A percentile compares a stretch with the other conserved stretches of the same genome.
phyloP scores from a whole-genome alignment of 2,113 vertebrate species.

The Natator depressus region DNA sequence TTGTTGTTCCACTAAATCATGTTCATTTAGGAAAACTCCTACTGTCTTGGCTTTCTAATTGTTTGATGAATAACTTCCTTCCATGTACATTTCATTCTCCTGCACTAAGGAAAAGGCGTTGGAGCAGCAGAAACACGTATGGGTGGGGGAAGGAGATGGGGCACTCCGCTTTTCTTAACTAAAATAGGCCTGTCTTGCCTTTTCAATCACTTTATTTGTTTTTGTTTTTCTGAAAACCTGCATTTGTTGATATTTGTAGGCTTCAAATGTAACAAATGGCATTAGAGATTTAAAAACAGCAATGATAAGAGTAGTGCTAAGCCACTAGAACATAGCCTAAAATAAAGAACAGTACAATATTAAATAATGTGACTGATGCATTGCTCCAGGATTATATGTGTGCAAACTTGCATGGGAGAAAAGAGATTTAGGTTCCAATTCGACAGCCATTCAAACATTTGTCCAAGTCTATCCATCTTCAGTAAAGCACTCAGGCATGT shows the following conservation, averaged over 20 bases:
- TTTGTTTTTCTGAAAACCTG: conserved; percentile 5
- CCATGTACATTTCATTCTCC: conserved; percentile 26
- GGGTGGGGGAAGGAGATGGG: conserved; percentile 26
- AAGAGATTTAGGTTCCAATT: background rate
- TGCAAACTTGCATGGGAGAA: background rate
- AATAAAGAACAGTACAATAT: background rate
- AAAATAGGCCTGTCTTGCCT: conserved; percentile 18
- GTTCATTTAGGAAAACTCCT: conserved; percentile 39
- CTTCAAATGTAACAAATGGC: background rate
- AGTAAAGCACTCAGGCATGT: background rate
- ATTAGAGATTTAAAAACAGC: background rate
- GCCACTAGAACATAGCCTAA: background rate
- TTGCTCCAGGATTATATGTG: background rate
- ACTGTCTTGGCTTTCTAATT: conserved; percentile 38
- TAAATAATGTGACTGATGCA: background rate
- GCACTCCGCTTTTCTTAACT: conserved; percentile 25
- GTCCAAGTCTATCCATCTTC: background rate
- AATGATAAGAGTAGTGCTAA: background rate
- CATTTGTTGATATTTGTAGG: background rate
- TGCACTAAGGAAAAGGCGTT: background rate
- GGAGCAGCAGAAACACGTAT: background rate
- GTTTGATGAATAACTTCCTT: conserved; percentile 49
- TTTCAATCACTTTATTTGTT: conserved; percentile 29
- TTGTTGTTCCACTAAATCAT: conserved; percentile 40
- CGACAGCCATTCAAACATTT: background rate